Evolutionary conservation across 2,113 vertebrate genomes (phyloP).

Genomic region (Nothobranchius kuhntae): DNA sequence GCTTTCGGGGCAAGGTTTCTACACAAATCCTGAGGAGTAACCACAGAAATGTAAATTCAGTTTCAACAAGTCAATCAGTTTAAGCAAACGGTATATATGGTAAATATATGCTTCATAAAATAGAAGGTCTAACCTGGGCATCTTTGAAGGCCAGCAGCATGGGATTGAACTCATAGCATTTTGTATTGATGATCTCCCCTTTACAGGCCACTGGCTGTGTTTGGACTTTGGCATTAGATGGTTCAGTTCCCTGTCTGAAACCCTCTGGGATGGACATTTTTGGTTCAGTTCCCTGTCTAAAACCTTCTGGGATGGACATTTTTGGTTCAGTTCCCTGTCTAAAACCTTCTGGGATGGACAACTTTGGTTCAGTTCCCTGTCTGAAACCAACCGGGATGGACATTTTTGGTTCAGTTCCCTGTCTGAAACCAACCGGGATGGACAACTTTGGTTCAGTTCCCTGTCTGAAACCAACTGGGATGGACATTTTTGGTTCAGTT

Average conservation of each 20-base stretch:
- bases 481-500: not conserved
- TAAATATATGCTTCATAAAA: not conserved
- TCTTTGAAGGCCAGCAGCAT: constrained; percentile 63
- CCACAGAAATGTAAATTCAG: too few species aligned
- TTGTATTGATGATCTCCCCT: constrained; percentile 63
- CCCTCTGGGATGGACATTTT: not conserved
- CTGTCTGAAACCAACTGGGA: constrained; percentile 48
- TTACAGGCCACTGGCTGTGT: constrained; percentile 38
- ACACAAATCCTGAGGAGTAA: constrained; percentile 56
- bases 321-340: constrained; percentile 31
- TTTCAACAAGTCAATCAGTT: too few species aligned
- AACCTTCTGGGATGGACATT: not conserved
- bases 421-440: constrained; percentile 32
- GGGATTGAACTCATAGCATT: constrained; percentile 71
- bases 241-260: constrained; percentile 25
- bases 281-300: constrained; percentile 32
- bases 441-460: constrained; percentile 45
- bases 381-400: not conserved
- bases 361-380: constrained; percentile 24
- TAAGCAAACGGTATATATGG: not conserved
- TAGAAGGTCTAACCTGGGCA: constrained; percentile 66
- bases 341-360: constrained; percentile 26
- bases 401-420: constrained; percentile 42
- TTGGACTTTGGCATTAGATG: not conserved
- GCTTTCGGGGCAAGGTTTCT: constrained; percentile 48